phyloP scores from a whole-genome alignment of 1,140 invertebrate species.

The Portunus trituberculatus region DNA sequence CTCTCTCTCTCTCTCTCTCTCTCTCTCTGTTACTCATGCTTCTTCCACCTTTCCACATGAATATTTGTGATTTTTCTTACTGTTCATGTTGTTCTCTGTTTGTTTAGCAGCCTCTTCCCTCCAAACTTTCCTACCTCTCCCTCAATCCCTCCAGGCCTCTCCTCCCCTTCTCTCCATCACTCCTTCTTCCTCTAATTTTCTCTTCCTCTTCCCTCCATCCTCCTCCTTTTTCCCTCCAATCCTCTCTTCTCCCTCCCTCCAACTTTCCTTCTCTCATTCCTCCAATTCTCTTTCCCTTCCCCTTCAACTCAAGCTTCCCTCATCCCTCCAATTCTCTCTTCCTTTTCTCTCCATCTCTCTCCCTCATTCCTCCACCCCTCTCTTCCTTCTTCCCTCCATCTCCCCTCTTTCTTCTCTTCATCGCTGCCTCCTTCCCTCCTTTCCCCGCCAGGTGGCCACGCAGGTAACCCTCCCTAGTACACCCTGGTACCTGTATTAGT shows the following conservation, averaged over 20 bases:
- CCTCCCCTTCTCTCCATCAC: no score
- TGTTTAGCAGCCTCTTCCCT: no score
- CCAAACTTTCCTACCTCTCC: no score
- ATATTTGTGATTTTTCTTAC: no score
- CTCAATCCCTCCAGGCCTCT: no score
- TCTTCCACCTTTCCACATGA: no score
- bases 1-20: not conserved
- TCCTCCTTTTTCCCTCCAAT: not conserved
- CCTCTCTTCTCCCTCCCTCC: not conserved
- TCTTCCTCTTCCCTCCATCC: not conserved
- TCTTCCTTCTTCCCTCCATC: not conserved
- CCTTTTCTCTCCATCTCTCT: not conserved
- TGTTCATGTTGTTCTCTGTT: no score
- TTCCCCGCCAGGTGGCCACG: not conserved
- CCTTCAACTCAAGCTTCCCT: no score
- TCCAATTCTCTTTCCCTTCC: no score
- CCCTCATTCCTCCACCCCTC: not conserved
- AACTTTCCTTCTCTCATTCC: no score
- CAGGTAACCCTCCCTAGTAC: not conserved
- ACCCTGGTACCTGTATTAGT: not conserved
- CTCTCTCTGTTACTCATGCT: not conserved
- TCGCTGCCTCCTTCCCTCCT: not conserved
- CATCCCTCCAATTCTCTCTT: no score
- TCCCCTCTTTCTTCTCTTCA: not conserved
- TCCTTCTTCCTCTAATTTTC: no score